Conservation (phyloP, 2,113 vertebrate genomes). For the Brachypteracias leptosomus region DNA sequence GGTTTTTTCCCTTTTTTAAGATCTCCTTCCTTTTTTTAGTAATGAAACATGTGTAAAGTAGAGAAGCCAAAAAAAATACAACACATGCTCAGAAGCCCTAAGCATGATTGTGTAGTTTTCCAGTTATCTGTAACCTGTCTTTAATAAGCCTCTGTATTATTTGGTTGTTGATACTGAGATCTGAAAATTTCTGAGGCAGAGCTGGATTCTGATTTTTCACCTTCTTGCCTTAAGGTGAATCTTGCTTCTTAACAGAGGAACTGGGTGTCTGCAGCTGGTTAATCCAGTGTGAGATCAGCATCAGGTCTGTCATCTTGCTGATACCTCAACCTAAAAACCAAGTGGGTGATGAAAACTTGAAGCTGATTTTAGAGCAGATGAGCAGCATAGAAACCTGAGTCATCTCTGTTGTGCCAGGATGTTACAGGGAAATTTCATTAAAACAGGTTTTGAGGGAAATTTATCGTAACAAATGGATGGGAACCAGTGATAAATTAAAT, state of each 20-base stretch:
- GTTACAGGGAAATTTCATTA: not conserved
- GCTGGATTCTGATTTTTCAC: not conserved
- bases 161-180: not conserved
- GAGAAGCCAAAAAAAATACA: not conserved
- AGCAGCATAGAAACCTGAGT: not conserved
- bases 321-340: not conserved
- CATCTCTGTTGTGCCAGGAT: not conserved
- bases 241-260: not conserved
- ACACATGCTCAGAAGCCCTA: not conserved
- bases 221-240: not conserved
- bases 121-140: not conserved
- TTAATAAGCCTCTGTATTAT: not conserved
- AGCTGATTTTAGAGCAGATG: not conserved
- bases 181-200: not conserved
- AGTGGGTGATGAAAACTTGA: not conserved
- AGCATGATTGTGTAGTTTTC: not conserved
- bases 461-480: not conserved
- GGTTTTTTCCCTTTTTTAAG: not conserved
- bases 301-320: not conserved
- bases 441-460: not conserved
- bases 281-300: not conserved
- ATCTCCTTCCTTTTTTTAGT: not conserved
- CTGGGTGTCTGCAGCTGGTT: not conserved
- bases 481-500: not conserved
- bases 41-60: not conserved